Evolutionary conservation across 1,140 invertebrate species (phyloP).

Genomic region (Drosophila bocki): DNA sequence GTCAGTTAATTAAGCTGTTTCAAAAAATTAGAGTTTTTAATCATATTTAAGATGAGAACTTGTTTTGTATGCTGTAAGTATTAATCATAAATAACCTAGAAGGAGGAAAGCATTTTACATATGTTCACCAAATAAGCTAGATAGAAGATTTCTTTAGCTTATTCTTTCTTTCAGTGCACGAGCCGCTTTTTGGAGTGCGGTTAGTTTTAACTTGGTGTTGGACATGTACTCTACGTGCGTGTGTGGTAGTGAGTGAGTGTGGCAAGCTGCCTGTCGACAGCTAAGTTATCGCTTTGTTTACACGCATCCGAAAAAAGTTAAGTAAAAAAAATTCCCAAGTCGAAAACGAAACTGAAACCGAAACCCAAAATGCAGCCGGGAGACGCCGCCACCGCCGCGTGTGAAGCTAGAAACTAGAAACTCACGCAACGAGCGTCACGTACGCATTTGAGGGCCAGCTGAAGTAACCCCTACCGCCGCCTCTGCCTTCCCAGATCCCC

Average conservation of each 20-base stretch:
- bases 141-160: background rate
- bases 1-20: too few relatives aligned
- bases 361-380: constrained; percentile 2
- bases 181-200: constrained; percentile 7
- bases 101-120: too few relatives aligned
- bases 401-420: constrained; percentile 13
- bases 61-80: too few relatives aligned
- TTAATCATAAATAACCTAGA: too few relatives aligned
- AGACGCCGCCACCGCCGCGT: constrained; percentile 3
- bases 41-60: too few relatives aligned
- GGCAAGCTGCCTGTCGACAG: constrained; percentile 47
- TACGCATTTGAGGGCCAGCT: constrained; percentile 41
- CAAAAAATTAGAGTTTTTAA: too few relatives aligned
- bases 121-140: too few relatives aligned
- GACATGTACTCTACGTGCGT: constrained; percentile 7
- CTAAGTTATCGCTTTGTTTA: constrained; percentile 64
- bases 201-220: constrained; percentile 19
- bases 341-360: constrained; percentile 19
- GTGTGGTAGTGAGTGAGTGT: constrained; percentile 28
- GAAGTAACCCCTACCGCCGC: background rate
- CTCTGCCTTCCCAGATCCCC: background rate
- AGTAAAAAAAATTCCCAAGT: constrained; percentile 1
- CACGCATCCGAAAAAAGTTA: constrained; percentile 40
- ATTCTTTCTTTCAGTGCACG: constrained; percentile 7
- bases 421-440: constrained; percentile 52